Base-by-base conservation (phyloP, 2,113 vertebrate species). In the Saccopteryx bilineata region DNA sequence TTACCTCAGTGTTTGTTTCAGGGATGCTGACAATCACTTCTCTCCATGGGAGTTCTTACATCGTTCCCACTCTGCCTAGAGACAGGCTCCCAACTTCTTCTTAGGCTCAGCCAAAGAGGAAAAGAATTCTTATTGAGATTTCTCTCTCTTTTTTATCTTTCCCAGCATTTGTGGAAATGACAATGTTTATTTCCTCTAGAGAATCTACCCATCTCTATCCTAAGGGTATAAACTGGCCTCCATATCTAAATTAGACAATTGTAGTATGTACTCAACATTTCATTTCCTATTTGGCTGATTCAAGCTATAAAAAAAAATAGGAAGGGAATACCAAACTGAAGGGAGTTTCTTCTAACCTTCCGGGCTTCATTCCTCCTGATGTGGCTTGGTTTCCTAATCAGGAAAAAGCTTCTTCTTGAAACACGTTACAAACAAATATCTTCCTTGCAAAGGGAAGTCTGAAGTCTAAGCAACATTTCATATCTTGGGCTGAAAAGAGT, bases 381-480 rank as follows among this genome's bases (percentile, higher is more conserved):
- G 54, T 75, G 13, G 31, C 7, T 93, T 76, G 12, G 4, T 28
- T 15, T 84, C 21, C 48, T 78, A 68, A 65, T 52, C 68, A 54
- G 5, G 33, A 79, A 83, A 39, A 61, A 93, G 54, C 39, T 93
- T 48, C 15, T 66, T 80, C 84, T 94, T 26, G 78, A 90, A 91
- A 69, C 21, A 33, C 4, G 28, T 56, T 84, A 82, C 23, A 58
- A 92, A 78, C 12, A 74, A 69, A 92, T 65, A 93, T 11, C 13
- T 84, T 94, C 33, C 39, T 66, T 52, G 78, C 2, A 63, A 68
- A 69, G 26, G 13, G 82, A 75, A 95, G 46, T 26, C 26, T 84
- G 58, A 92, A 71, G 33, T 91, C 65, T 91, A 88, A 90, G 63
- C 26, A 89, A 39, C 54, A 75, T 18, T 90, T 83, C 87, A 17